A percentile compares a stretch with the other conserved stretches of the same genome.
Evolutionary conservation across 2,113 vertebrate species (phyloP).

Genomic region (Myodes glareolus): DNA sequence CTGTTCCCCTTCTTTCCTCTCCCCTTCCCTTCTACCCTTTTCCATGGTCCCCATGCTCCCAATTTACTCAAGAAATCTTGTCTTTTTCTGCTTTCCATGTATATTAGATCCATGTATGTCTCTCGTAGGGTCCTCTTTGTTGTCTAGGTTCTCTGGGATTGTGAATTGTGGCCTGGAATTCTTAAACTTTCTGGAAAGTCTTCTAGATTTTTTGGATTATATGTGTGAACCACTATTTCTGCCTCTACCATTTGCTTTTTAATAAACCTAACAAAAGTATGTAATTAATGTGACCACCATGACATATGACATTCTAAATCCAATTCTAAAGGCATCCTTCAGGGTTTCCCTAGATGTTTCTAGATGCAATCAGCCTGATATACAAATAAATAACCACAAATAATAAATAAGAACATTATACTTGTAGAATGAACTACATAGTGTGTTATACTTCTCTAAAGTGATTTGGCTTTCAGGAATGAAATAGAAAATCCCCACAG

Average conservation of each 20-base stretch:
- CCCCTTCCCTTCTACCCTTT: too few species aligned
- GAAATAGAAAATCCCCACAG: neutral
- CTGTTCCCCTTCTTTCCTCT: too few species aligned
- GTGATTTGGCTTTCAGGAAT: constrained; percentile 2
- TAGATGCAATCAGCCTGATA: neutral
- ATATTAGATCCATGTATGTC: too few species aligned
- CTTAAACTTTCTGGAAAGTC: neutral
- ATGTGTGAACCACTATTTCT: neutral
- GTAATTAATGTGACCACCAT: neutral
- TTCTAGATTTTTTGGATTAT: neutral
- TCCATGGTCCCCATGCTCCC: too few species aligned
- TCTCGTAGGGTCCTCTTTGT: too few species aligned
- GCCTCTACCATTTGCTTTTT: neutral
- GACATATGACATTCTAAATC: neutral
- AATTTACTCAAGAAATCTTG: too few species aligned
- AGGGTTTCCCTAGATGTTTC: neutral
- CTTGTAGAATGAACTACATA: neutral
- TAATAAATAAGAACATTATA: neutral
- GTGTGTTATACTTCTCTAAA: neutral
- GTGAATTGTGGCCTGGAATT: too few species aligned
- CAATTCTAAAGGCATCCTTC: neutral
- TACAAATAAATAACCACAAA: neutral
- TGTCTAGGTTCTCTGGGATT: too few species aligned
- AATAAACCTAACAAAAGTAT: neutral
- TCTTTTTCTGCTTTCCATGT: too few species aligned